phyloP scores from a whole-genome alignment of 2,797 vertebrate genomes.

The Phalanger gymnotis region DNA sequence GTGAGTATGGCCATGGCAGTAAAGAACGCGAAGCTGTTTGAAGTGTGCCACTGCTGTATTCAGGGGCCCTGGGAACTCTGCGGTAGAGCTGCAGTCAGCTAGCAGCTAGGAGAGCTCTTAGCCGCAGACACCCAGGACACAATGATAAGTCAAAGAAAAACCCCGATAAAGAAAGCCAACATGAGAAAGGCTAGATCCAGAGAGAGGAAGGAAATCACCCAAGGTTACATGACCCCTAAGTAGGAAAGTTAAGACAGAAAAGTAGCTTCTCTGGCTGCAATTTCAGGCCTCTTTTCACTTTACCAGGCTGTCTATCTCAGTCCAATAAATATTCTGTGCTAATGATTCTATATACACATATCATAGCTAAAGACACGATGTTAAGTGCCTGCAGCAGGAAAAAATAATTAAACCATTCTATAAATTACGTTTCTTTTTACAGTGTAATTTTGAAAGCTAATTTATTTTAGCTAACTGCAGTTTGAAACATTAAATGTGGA shows the following conservation, averaged over 20 bases:
- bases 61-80: not conserved
- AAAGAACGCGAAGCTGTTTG: not conserved
- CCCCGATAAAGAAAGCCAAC: not conserved
- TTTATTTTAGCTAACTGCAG: slow-evolving; percentile 17
- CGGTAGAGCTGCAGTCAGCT: not conserved
- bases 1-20: not conserved
- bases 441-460: slow-evolving; percentile 12
- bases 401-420: slow-evolving; percentile 43
- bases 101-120: not conserved
- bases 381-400: not conserved
- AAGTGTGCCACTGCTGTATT: not conserved
- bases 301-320: not conserved
- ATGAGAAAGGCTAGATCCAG: not conserved
- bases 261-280: not conserved
- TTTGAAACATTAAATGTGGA: not conserved
- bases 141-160: not conserved
- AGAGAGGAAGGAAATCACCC: not conserved
- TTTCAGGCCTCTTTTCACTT: not conserved
- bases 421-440: slow-evolving; percentile 44
- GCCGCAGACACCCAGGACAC: not conserved
- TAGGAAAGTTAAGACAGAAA: not conserved
- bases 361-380: slow-evolving; percentile 14
- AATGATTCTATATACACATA: slow-evolving; percentile 4
- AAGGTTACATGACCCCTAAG: not conserved
- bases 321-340: slow-evolving; percentile 10